Base-by-base conservation (phyloP, 2,888 invertebrate genomes). In the Unio delphinus region DNA sequence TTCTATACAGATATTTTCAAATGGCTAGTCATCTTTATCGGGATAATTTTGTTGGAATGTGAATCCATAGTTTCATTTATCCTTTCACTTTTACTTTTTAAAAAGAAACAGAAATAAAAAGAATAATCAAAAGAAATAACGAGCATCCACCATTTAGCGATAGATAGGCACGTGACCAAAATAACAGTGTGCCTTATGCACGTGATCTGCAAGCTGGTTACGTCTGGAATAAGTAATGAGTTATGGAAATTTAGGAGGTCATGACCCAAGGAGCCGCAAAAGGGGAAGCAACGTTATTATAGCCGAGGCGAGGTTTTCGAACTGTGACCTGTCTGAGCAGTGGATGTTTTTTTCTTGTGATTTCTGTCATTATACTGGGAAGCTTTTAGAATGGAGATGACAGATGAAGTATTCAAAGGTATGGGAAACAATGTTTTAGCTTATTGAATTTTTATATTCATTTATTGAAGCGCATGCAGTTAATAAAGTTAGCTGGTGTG, bases 371-470 rank as follows among this genome's bases (percentile, higher is more conserved):
- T 65, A 55, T n/a, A 64, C 55, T 60, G 68, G 57, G 67, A 67
- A 67, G 68, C 72, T 65, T 68, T 64, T 65, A 68, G 64, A 56
- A 64, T 71, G 70, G 75, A 66, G 59, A 84, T 84, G 82, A 79
- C 84, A 68, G 81, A 84, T 69, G 81, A 82, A 61, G 74, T 82
- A 67, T 84, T 84, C 61, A 84, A 84, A 84, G 84, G 84, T 84
- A 72, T 57, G 73, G 69, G 60, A 73, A 67, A 64, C 20, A 61
- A 65, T 62, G 64, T 74, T 69, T 60, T 7, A 17, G 11, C 30
- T 55, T 67, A 65, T 64, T 63, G 30, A 5, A 23, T 34, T 15
- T 6, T 65, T 58, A 67, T 61, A 69, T 61, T 58, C 6, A 17
- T 23, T 72, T 64, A 15, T 75, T 64, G 61, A 54, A 15, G 17